Evolutionary conservation across 2,797 vertebrate genomes (phyloP).

Genomic region (Gadopsis marmoratus): DNA sequence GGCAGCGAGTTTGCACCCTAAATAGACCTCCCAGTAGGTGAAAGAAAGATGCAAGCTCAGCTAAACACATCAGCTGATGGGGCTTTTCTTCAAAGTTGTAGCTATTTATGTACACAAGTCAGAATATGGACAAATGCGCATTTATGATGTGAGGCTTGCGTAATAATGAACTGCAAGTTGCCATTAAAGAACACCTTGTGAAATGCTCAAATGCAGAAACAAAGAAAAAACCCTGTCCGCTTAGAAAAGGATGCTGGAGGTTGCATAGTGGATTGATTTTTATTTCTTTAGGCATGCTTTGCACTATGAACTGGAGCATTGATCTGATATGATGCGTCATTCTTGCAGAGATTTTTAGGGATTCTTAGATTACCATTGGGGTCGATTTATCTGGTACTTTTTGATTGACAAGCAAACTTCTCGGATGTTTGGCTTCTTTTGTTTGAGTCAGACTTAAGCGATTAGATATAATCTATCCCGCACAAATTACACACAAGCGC

Average conservation of each 20-base stretch:
- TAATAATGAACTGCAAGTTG: background rate
- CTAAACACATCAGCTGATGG: slow-evolving; percentile 53
- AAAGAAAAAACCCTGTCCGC: background rate
- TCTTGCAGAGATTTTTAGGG: background rate
- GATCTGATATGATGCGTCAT: background rate
- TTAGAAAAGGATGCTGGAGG: background rate
- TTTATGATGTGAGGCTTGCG: background rate
- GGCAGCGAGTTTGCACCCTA: slow-evolving; percentile 54
- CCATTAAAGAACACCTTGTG: background rate
- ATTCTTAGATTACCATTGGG: background rate
- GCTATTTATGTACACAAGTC: slow-evolving; percentile 29
- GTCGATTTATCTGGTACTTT: background rate
- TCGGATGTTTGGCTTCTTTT: slow-evolving; percentile 27
- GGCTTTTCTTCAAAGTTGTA: slow-evolving; percentile 39
- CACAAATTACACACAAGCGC: slow-evolving; percentile 12
- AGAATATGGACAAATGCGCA: slow-evolving; percentile 14
- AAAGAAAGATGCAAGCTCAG: slow-evolving; percentile 46
- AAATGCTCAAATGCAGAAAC: background rate
- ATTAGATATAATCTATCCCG: slow-evolving; percentile 40
- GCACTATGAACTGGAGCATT: background rate
- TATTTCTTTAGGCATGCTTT: background rate
- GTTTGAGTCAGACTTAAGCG: slow-evolving; percentile 17
- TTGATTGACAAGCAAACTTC: slow-evolving; percentile 35
- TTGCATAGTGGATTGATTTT: background rate
- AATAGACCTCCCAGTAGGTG: slow-evolving; percentile 65